Evolutionary conservation across 2,113 vertebrate genomes (phyloP), one percentile per base, ranked within the genome.

Genomic region (Salvelinus namaycush): DNA sequence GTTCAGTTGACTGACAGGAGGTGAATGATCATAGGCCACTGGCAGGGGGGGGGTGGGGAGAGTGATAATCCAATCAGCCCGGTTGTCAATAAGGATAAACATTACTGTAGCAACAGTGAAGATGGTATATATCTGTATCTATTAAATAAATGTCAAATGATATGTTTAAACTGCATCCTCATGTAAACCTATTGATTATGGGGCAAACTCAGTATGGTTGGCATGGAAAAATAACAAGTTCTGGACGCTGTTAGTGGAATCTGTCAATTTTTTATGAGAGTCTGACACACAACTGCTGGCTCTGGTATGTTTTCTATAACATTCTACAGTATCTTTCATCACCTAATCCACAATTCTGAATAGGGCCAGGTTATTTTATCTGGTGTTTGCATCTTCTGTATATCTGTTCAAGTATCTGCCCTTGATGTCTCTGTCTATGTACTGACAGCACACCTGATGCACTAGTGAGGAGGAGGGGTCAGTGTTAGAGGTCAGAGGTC

Each of bases 1-100:
- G 76, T 68, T 57, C 24, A n/a, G 79, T 75, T 90, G 87, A 90
- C 83, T 87, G 90, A 84, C 85, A 80, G 77, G 75, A 65, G 27
- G 5, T n/a, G 72, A 29, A 76, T 72, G 77, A 60, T 70, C 20
- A 1, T 16, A 82, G 84, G 83, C 86, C 70, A 82, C 79, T 73
- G 72, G 64, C 68, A 16, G 70, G 0, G 59, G 70, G 59, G 54
- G 73, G 77, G 62, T 78, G 73, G 74, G 70, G 13, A 74, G 69
- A 60, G 29, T 75, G 59, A 88, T 87, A 83, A 86, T 81, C 82
- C 82, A 84, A 82, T 89, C 81, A 77, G 73, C 76, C 65, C 69
- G 4, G 27, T 12, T 5, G 16, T 72, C 70, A 27, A 72, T 72
- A 72, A 16, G 4, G 44, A 29, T 26, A 68, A n/a, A 29, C 31